Evolutionary conservation across 2,797 vertebrate species (phyloP).

Genomic region (Pseudomugil gertrudae): DNA sequence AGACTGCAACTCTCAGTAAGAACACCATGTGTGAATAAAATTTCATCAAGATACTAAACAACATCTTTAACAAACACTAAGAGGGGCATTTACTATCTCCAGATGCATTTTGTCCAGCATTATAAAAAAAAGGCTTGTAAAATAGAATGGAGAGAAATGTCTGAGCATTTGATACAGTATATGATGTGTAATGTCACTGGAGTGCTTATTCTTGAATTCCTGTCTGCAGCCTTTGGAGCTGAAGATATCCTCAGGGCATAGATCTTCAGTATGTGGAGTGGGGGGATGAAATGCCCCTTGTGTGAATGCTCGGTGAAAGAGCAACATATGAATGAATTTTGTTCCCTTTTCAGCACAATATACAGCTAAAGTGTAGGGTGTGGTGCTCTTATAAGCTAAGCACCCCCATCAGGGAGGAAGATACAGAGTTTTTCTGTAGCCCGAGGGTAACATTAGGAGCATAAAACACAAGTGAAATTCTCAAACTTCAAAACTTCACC

Average conservation of each 20-base stretch:
- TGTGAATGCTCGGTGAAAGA: constrained; percentile 37
- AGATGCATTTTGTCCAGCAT: constrained; percentile 11
- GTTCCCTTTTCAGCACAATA: constrained; percentile 60
- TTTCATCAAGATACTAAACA: constrained; percentile 26
- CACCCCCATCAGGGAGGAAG: constrained; percentile 46
- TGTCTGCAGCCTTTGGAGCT: constrained; percentile 5
- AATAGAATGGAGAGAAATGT: constrained; percentile 1
- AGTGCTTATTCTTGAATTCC: constrained; percentile 24
- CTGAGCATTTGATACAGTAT: constrained; percentile 10
- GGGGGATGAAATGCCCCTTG: constrained; percentile 17
- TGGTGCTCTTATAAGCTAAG: constrained; percentile 43
- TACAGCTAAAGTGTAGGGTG: constrained; percentile 40
- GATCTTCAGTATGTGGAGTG: constrained; percentile 23
- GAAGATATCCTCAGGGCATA: constrained; percentile 43
- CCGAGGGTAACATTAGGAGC: constrained; percentile 51
- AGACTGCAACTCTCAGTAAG: not conserved
- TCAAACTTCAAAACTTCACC: constrained; percentile 52
- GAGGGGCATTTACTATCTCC: constrained; percentile 20
- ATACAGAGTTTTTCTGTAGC: constrained; percentile 53
- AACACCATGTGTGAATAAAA: too few relatives aligned
- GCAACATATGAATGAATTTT: constrained; percentile 43
- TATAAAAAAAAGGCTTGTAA: constrained; percentile 14
- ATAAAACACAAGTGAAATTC: constrained; percentile 50
- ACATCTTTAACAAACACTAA: constrained; percentile 27
- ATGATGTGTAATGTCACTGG: constrained; percentile 26